Base-by-base conservation (phyloP, 2,113 vertebrate genomes). In the Patagioenas fasciata region DNA sequence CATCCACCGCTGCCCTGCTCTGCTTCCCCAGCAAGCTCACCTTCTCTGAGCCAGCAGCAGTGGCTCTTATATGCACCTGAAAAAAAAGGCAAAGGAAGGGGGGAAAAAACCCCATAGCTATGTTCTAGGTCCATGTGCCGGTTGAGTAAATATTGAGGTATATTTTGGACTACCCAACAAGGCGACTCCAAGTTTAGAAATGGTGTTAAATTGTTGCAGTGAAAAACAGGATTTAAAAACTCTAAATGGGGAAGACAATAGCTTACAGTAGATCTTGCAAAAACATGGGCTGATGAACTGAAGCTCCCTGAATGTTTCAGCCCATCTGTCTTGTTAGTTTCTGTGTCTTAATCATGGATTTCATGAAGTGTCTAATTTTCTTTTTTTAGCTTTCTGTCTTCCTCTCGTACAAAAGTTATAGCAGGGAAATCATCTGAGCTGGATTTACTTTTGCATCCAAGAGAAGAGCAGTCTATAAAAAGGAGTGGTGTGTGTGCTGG, bases 291-390 rank as follows among this genome's bases (percentile, higher is more conserved):
- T 93, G 93, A 81, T 67, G 56, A 71, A 60, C 74, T 80, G 51
- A 88, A 78, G 81, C 91, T 96, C 89, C 82, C 74, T 85, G 91
- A 93, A 89, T 85, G 80, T 90, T 78, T 95, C 93, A 94, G 91
- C 96, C 97, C 97, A 95, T 96, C 96, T 98, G 97, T 97, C 97
- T 97, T 96, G 93, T 95, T 96, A 96, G 94, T 90, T 94, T 97
- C 96, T 96, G 91, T 95, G 77, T 96, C 96, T 97, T 97, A 95
- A 97, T 98, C 96, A 93, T 44, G 87, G 92, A 96, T 91, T 96
- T 96, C 84, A 54, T 91, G 81, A 91, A 97, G 95, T 95, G 94
- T 97, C 97, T 97, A 73, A 96, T 96, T 95, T 96, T 97, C 96
- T 93, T 97, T 95, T 96, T 94, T 92, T 94, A 97, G 92, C 89